Base-by-base conservation (phyloP, 37 sponge, comb jelly and placozoan genomes). In the Aplysina aerophoba region DNA sequence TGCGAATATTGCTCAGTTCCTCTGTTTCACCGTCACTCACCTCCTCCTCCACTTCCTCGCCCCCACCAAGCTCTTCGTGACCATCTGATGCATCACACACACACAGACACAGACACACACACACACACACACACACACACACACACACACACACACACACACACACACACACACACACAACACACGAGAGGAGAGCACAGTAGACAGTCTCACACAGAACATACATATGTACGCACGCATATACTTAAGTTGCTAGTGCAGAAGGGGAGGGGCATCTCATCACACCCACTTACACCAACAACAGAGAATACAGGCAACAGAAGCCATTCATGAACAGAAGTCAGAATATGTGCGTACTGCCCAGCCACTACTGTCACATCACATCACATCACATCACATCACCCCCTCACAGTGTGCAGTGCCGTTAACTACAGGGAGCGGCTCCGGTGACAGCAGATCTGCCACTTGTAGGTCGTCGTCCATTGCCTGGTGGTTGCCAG, bases 1-100 rank as follows among this genome's bases (percentile, higher is more conserved):
- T 85, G 28, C 62, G 85, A 16, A 91, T 72, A 33, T 91, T 91
- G 17, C 82, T 88, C 31, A 44, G 73, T 39, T 91, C 87, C 0
- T 82, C 86, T 0, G 27, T 63, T 3, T 91, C 91, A 64, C 84
- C 92, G 16, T 74, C 85, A 11, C 31, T 56, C 21, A 62, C 83
- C 27, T 65, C 72, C 4, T 80, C 81, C 8, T 38, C 87, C 44
- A 31, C 28, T 11, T 28, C 64, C 28, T 11, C 64, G 4, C 11
- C 28, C 64, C 11, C 27, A 11, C 27, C 27, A 28, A 5, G 4
- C 64, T 41, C 53, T 21, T 19, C 78, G 2, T n/a, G 50, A 21
- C 12, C 78, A 75, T 22, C 78, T 75, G n/a, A n/a, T n/a, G 37
- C 73, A 60, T 14, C 58, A 81, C 63, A 81, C 62, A 81, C 62